These are phyloP conservation scores for Psammodynastes pulverulentus DNA, from an alignment of 2,113 vertebrate genomes.

Conservation along the genomic window DNA sequence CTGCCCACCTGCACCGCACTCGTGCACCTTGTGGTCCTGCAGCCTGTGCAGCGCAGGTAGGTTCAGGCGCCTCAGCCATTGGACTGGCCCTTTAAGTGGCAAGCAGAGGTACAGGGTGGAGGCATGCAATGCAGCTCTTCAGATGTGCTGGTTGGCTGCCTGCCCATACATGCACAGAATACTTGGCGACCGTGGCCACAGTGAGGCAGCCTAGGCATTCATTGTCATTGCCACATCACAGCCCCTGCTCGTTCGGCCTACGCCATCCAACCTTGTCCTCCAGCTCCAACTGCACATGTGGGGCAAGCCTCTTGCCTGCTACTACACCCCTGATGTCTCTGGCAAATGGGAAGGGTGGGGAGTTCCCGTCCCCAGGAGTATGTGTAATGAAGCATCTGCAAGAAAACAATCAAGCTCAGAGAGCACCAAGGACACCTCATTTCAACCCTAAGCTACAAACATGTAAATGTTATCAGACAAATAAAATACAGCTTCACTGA, in stretches of 20 bases:
- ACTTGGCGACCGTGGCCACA: fast-evolving
- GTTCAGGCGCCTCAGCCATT: fast-evolving
- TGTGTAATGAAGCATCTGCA: background rate
- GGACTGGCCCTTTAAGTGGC: background rate
- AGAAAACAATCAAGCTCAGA: background rate
- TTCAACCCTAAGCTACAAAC: background rate
- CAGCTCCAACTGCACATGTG: background rate
- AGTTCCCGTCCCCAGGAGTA: background rate
- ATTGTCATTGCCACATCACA: background rate
- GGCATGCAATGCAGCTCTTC: background rate
- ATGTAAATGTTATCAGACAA: background rate
- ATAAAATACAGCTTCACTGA: constrained; percentile 11
- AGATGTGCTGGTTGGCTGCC: too few relatives aligned
- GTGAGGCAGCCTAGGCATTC: background rate
- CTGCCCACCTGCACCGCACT: background rate
- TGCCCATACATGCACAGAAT: background rate
- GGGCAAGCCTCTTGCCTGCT: background rate
- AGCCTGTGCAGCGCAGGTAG: background rate
- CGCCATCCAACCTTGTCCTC: background rate
- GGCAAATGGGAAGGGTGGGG: background rate
- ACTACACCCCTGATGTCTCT: background rate
- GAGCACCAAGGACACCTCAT: background rate
- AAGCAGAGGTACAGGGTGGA: background rate
- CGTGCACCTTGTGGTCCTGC: background rate
- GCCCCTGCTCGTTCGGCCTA: background rate